Conservation (phyloP, 2,888 invertebrate species). For the Nomada hirtipes region DNA sequence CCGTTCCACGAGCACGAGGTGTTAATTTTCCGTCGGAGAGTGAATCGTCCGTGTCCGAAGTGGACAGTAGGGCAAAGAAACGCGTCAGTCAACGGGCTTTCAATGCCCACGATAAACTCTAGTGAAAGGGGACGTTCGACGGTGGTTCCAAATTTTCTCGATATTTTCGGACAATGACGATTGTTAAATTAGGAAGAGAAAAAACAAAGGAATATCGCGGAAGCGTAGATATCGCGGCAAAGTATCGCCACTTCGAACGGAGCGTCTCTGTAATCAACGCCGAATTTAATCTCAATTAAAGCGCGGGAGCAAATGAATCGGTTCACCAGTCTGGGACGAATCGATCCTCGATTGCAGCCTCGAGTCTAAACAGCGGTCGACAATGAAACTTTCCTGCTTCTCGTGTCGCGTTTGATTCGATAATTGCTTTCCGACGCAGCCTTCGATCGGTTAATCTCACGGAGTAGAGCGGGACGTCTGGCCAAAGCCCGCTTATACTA, state of each 20-base stretch:
- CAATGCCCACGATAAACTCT: conserved; percentile 9
- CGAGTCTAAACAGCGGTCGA: conserved; percentile 34
- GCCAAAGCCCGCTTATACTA: conserved; percentile 4
- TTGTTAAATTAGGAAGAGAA: background rate
- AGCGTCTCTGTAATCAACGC: conserved; percentile 47
- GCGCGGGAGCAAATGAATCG: conserved; percentile 57
- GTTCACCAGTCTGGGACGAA: conserved; percentile 46
- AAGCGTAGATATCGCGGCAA: background rate
- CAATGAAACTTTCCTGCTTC: conserved; percentile 23
- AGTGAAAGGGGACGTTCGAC: background rate
- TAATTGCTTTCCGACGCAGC: conserved; percentile 41
- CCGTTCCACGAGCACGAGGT: too few relatives aligned
- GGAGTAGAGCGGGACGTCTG: conserved; percentile 6
- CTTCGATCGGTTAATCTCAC: conserved; percentile 22
- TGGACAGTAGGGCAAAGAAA: background rate
- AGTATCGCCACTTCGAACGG: background rate
- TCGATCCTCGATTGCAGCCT: conserved; percentile 44
- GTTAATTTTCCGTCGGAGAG: background rate
- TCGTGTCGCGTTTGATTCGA: conserved; percentile 29
- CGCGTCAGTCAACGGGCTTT: background rate
- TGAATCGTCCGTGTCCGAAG: background rate
- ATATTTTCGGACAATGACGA: background rate
- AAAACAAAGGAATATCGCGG: background rate
- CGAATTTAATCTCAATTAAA: conserved; percentile 74
- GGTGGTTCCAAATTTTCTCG: conserved; percentile 4